phyloP scores from a whole-genome alignment of 2,797 vertebrate species.

The Paedocypris micromegethes region DNA sequence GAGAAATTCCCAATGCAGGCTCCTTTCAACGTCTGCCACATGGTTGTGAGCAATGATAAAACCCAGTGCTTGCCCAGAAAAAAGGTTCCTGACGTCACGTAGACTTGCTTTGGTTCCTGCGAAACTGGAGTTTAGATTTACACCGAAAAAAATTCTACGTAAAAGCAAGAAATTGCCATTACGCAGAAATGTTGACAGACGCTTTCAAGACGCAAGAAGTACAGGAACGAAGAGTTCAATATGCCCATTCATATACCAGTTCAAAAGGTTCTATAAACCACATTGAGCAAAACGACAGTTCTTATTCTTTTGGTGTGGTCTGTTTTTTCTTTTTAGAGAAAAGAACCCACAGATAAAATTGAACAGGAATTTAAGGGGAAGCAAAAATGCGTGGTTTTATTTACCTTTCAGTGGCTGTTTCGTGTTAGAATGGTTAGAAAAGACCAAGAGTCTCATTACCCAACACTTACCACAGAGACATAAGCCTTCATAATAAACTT shows the following conservation, averaged over 20 bases:
- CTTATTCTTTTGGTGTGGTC: too few species aligned
- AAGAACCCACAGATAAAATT: background rate
- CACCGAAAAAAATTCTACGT: too few species aligned
- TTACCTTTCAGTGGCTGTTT: background rate
- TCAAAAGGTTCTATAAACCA: too few species aligned
- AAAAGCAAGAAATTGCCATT: too few species aligned
- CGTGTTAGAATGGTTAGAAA: background rate
- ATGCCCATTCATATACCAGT: too few species aligned
- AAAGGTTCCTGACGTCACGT: background rate
- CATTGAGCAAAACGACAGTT: too few species aligned
- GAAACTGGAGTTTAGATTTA: too few species aligned
- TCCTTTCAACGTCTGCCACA: conserved; percentile 25
- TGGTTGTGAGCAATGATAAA: conserved; percentile 3
- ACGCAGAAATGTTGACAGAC: too few species aligned
- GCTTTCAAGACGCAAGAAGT: too few species aligned
- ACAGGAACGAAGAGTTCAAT: too few species aligned
- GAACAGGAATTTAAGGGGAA: background rate
- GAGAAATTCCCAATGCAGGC: conserved; percentile 11
- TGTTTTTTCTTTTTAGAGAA: too few species aligned
- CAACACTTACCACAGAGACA: conserved; percentile 22
- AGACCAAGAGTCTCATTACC: background rate
- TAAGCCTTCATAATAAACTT: conserved; percentile 16
- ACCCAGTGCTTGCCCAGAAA: conserved; percentile 1
- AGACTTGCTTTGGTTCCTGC: too few species aligned
- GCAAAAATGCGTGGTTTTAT: background rate